Evolutionary conservation across 2,797 vertebrate genomes (phyloP).

Genomic region (Argyrosomus regius): DNA sequence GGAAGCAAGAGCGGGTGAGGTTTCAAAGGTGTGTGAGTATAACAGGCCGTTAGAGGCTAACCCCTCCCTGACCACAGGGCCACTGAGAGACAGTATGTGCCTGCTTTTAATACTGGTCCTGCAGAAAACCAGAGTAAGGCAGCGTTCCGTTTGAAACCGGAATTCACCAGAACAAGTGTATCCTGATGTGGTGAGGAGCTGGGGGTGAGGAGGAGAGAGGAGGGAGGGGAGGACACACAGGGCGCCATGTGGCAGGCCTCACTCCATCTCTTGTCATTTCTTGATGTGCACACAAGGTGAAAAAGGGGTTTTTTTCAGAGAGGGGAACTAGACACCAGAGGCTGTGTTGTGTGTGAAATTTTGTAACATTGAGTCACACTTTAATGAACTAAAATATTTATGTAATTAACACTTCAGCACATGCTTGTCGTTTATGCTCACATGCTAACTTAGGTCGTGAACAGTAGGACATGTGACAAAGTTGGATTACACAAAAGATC

Average conservation of each 20-base stretch:
- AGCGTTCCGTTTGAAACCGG: slow-evolving; percentile 95
- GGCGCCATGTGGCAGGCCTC: slow-evolving; percentile 70
- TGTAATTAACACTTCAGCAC: slow-evolving; percentile 1
- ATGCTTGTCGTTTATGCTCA: neutral
- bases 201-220: slow-evolving; percentile 76
- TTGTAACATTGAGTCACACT: slow-evolving; percentile 15
- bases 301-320: neutral
- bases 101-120: slow-evolving; percentile 89
- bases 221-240: slow-evolving; percentile 69
- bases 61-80: slow-evolving; percentile 85
- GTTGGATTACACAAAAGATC: neutral
- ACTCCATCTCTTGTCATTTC: slow-evolving; percentile 66
- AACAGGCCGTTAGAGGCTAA: slow-evolving; percentile 89
- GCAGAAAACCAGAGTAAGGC: slow-evolving; percentile 90
- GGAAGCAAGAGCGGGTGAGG: slow-evolving; percentile 71
- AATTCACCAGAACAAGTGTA: slow-evolving; percentile 96
- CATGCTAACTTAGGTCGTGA: neutral
- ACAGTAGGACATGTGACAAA: neutral
- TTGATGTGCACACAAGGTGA: slow-evolving; percentile 55
- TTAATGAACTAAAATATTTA: slow-evolving; percentile 29
- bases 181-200: slow-evolving; percentile 98
- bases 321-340: slow-evolving; percentile 9
- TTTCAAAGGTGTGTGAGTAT: slow-evolving; percentile 69
- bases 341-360: slow-evolving; percentile 27
- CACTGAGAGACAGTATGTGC: slow-evolving; percentile 79